Evolutionary conservation across 1,140 invertebrate species (phyloP), one percentile per base, ranked within the genome.

Genomic region (Drosophila nikananu): DNA sequence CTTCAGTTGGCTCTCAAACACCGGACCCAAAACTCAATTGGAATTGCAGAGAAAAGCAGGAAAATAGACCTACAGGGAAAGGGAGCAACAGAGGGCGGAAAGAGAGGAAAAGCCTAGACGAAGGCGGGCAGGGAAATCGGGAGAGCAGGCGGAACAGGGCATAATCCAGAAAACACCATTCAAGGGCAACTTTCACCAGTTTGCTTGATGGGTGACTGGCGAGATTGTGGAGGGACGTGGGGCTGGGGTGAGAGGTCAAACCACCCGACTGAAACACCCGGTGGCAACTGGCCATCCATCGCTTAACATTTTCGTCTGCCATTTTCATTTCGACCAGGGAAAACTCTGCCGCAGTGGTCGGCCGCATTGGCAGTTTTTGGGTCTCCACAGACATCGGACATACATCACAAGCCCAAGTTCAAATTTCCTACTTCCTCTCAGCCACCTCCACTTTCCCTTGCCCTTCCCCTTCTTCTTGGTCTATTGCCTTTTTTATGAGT

Each of bases 181-280:
- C 84, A 89, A 89, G 84, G 84, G 84, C 84, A 89, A 89, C 84
- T 89, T 89, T 89, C 84, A 90, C 84, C 84, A 84, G 76, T 70
- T 71, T 68, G 70, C 77, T 49, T 41, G 46, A 73, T 42, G 67
- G 67, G n/a, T 23, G 37, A 21, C 30, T 44, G 13, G 57, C 54
- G 54, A 39, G 54, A 57, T 57, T 57, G 54, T 57, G 23, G 35
- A 19, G 21, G 52, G 15, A 21, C 15, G 19, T 41, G 35, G 54
- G 30, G 54, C 8, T 21, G 64, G 65, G 68, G 65, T 39, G 64
- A 72, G 71, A 73, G 71, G 71, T 74, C 71, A 74, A 74, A 61
- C 67, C 68, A 42, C 67, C 63, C 63, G 42, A 44, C 41, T 39
- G 54, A 57, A 57, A 57, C 63, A 67, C 64, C 70, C 55, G 71